Evolutionary conservation across 2,113 vertebrate genomes (phyloP), one percentile per base, ranked within the genome.

Genomic region (Drymodes brunneopygia): DNA sequence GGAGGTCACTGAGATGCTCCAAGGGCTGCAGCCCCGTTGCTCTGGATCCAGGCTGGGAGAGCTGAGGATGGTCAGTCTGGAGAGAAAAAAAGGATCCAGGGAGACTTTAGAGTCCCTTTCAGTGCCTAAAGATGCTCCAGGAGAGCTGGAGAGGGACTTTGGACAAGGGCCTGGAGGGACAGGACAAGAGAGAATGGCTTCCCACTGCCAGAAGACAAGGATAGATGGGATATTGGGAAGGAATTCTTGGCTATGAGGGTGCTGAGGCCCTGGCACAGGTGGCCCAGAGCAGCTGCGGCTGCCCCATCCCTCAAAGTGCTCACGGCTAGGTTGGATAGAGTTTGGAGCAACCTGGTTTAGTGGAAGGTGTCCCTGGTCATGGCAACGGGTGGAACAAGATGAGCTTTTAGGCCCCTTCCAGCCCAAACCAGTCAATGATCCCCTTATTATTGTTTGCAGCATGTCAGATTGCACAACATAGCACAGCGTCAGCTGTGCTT

Each of bases 101-200:
- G 31, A 66, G 25, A 66, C 10, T 20, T 42, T 0, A 35, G 5
- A 50, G 24, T 8, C 35, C 24, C 35, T 57, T 74, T 2, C 50
- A 85, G 51, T 0, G 10, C 42, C 61, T 50, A 35, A 66, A 66
- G 42, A 5, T 20, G 20, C 61, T 50, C 31, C 25, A 58, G 20
- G 31, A 57, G 35, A 66, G 35, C 20, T 57, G 31, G 25, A 42
- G 42, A 65, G 44, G 8, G 36, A 42, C 27, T 23, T 2, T 3
- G 27, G 22, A 57, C 31, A 72, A 50, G 17, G 3, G 3, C 6
- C 2, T 4, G 0, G 9, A 47, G 21, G 2, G 13, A 15, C 31
- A 80, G 66, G 9, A 12, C 57, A 64, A 31, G 25, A 9, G 11
- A 3, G 10, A 72, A 65, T 15, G 15, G 75, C 22, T 58, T 65